phyloP scores from a whole-genome alignment of 2,888 invertebrate species.

The Tetragonula carbonaria region DNA sequence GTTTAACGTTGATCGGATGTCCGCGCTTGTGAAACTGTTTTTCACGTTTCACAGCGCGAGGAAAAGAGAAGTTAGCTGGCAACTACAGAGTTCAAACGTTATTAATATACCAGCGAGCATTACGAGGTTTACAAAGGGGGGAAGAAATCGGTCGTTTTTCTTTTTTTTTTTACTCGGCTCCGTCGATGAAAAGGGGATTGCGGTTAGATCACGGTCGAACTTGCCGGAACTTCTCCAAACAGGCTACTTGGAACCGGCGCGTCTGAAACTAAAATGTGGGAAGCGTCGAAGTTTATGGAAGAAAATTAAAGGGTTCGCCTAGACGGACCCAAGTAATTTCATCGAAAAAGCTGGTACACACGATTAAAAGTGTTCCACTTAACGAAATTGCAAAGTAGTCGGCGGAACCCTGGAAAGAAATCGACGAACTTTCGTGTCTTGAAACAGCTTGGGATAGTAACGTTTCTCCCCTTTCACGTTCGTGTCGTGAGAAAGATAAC shows the following conservation, averaged over 20 bases:
- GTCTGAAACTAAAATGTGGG: constrained; percentile 61
- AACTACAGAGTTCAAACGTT: constrained; percentile 6
- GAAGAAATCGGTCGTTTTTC: constrained; percentile 30
- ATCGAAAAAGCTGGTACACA: constrained; percentile 40
- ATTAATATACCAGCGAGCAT: constrained; percentile 16
- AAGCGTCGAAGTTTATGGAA: constrained; percentile 59
- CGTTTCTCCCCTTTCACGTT: neutral
- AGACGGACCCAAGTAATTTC: constrained; percentile 49
- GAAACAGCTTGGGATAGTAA: constrained; percentile 3
- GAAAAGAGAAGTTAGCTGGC: neutral
- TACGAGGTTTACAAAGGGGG: neutral
- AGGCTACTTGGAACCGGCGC: constrained; percentile 35
- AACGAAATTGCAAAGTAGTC: constrained; percentile 35
- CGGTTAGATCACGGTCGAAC: constrained; percentile 51
- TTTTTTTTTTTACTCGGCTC: constrained; percentile 13
- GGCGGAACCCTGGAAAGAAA: neutral
- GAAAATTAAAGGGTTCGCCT: constrained; percentile 61
- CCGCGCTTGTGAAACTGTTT: neutral
- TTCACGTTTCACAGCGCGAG: neutral
- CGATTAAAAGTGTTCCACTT: constrained; percentile 18
- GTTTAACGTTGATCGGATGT: constrained; percentile 15
- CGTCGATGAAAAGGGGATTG: constrained; percentile 27
- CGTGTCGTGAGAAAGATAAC: neutral
- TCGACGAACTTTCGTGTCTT: constrained; percentile 13
- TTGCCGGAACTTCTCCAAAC: constrained; percentile 48